Percentiles rank a stretch among this genome's conserved stretches.
phyloP scores from a whole-genome alignment of 2,797 vertebrate species.

The Alosa sapidissima region DNA sequence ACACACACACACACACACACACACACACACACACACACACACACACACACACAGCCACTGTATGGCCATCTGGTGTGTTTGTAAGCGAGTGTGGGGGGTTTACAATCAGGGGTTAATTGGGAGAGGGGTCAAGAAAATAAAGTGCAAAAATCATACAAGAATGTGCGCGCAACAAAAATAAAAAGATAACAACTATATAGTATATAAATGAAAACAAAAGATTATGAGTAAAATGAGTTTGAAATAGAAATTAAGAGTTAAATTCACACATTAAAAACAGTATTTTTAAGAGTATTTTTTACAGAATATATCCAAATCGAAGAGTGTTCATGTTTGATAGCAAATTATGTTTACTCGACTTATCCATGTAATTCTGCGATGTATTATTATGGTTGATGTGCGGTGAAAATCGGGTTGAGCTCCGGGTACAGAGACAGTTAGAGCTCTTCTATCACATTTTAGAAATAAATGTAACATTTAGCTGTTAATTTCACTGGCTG shows the following conservation, averaged over 20 bases:
- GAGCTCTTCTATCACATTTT: constrained; percentile 59
- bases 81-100: constrained; percentile 45
- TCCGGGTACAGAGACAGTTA: constrained; percentile 37
- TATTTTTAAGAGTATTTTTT: not conserved
- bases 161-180: constrained; percentile 26
- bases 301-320: not conserved
- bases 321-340: not conserved
- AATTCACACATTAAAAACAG: too few species aligned
- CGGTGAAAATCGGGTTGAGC: not conserved
- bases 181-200: constrained; percentile 26
- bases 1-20: constrained; percentile 38
- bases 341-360: not conserved
- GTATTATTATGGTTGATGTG: not conserved
- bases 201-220: constrained; percentile 23
- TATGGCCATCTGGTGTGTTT: constrained; percentile 9
- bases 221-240: not conserved
- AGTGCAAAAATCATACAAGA: constrained; percentile 73
- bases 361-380: not conserved
- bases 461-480: constrained; percentile 75
- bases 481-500: constrained; percentile 77
- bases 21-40: constrained; percentile 3
- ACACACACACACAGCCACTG: constrained; percentile 2
- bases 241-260: not conserved
- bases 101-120: constrained; percentile 75
- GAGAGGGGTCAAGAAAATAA: constrained; percentile 78